Evolutionary conservation across 2,888 invertebrate species (phyloP), one percentile per base, ranked within the genome.

Genomic region (Drosophila flavopinicola): DNA sequence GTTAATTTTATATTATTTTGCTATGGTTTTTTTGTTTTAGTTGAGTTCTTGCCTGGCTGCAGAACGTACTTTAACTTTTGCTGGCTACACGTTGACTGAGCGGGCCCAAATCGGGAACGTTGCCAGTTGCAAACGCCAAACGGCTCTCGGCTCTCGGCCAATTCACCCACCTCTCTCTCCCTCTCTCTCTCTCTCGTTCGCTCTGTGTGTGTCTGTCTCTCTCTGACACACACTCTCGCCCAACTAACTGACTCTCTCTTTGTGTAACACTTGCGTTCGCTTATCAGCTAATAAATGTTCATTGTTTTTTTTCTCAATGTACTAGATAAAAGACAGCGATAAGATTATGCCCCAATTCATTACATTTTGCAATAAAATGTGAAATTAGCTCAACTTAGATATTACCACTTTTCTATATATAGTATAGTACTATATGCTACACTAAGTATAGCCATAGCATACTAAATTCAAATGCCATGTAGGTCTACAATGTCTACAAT

Each of bases 31-130:
- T 1, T 29, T 39, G 3, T 32, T 47, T 5, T 41, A 32, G 6
- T 52, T n/a, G 27, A 10, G 25, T n/a, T 32, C 0, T 15, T 25
- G 29, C n/a, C 57, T 49, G 27, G 25, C 61, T 61, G 56, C 42
- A 39, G 35, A 60, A 71, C 80, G 86, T 86, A 84, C 86, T 80
- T 80, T 47, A 72, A 84, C 82, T 75, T 75, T 70, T 66, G 80
- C 78, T 75, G 41, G 82, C 66, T 61, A 61, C 70, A 70, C 71
- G 69, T 86, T 75, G 61, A 83, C 82, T 83, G 80, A 83, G 66
- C 66, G 68, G 68, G 51, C 60, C 33, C 44, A 52, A 53, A 75
- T 65, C 67, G 60, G 53, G 63, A 70, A 70, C 52, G 39, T 73
- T 73, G 74, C 73, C 66, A 78, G 79, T 67, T 58, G 53, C 60